Evolutionary conservation across 2,888 invertebrate genomes (phyloP), one percentile per base, ranked within the genome.

Genomic region (Drosophila rellima): DNA sequence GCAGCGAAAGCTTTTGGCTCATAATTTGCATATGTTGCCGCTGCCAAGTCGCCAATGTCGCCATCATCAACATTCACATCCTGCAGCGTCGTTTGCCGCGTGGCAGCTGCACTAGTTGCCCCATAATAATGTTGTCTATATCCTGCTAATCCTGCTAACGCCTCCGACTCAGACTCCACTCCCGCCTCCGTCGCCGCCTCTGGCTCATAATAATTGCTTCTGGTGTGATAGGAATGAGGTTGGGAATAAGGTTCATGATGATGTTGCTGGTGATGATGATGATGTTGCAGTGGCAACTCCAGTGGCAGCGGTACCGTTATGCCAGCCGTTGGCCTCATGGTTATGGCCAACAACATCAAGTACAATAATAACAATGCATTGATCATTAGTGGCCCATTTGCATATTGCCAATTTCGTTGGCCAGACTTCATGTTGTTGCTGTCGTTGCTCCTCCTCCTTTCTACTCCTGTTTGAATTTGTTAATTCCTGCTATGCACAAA

Each of bases 21-120:
- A 75, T 89, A 86, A 84, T 84, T 88, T 88, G 87, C 83, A 86
- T 88, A 89, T 86, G 89, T 55, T 60, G 59, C 48, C 40, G 74
- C 50, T 57, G 78, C 74, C 75, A 74, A 89, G 83, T 73, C 80
- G 76, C 45, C 88, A 80, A 37, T 82, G 78, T 54, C 56, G 55
- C 79, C 78, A 71, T 51, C 68, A 39, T 37, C 64, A 40, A 8
- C 48, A 40, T 23, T 7, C 26, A 5, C 60, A 20, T 51, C 56
- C 48, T 44, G 66, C 17, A 59, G 35, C 17, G 55, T 31, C 20
- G 73, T 45, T 45, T 60, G 70, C 18, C 69, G 60, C 31, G 52
- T 66, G 44, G 20, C 64, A 44, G 64, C 59, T 54, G 66, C 63
- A 18, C 44, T 55, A 54, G 39, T 61, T 60, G 74, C 45, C 18